Evolutionary conservation across 2,113 vertebrate species (phyloP).

Genomic region (Gracilinanus agilis): DNA sequence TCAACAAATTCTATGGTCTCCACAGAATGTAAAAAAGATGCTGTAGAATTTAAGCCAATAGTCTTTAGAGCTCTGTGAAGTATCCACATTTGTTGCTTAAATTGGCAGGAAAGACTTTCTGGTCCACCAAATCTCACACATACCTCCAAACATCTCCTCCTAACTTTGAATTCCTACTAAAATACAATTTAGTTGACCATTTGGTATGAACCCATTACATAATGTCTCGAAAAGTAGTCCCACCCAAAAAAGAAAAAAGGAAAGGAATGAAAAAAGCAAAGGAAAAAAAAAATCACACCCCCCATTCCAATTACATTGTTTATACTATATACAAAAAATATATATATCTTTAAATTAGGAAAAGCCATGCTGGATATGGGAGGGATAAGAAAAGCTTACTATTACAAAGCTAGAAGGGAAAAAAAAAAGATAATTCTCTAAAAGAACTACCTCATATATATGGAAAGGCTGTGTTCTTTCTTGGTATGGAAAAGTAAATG

Average conservation of each 20-base stretch:
- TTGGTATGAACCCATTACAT: constrained; percentile 78
- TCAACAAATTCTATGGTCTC: constrained; percentile 70
- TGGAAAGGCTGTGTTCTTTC: constrained; percentile 43
- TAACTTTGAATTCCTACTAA: constrained; percentile 69
- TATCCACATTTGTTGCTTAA: constrained; percentile 57
- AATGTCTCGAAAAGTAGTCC: constrained; percentile 71
- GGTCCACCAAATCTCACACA: constrained; percentile 55
- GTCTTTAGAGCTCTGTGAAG: constrained; percentile 60
- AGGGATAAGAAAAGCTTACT: constrained; percentile 56
- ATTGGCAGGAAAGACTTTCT: constrained; percentile 70
- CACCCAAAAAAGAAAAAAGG: constrained; percentile 39
- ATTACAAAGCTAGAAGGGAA: constrained; percentile 25
- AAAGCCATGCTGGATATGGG: constrained; percentile 57
- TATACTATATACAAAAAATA: constrained; percentile 79
- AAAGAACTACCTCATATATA: constrained; percentile 39
- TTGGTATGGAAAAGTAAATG: constrained; percentile 65
- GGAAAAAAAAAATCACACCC: not conserved
- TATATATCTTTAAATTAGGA: constrained; percentile 63
- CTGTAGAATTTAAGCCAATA: constrained; percentile 62
- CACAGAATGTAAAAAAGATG: constrained; percentile 70
- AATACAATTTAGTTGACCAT: constrained; percentile 66
- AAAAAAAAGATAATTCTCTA: constrained; percentile 43
- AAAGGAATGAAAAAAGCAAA: constrained; percentile 72
- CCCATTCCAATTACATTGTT: constrained; percentile 66
- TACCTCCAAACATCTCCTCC: constrained; percentile 76